phyloP scores from a whole-genome alignment of 2,797 vertebrate species.

The Liparis tanakae region DNA sequence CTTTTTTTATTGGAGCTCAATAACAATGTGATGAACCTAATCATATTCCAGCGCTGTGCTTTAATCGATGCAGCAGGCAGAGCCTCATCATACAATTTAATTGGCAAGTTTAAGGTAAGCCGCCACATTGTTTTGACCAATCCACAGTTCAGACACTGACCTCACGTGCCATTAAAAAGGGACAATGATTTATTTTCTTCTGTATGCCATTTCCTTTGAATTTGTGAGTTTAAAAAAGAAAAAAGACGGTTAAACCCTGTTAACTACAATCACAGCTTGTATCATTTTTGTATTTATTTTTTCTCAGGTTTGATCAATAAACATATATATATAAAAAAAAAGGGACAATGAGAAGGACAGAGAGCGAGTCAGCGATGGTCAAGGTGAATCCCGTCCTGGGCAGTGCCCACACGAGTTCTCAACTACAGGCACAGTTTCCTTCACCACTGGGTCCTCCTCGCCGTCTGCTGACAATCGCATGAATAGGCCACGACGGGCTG shows the following conservation, averaged over 20 bases:
- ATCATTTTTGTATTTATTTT: too few relatives aligned
- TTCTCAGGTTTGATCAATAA: too few relatives aligned
- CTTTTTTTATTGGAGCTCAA: neutral
- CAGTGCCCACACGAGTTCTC: conserved; percentile 39
- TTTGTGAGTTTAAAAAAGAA: too few relatives aligned
- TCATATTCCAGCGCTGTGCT: conserved; percentile 19
- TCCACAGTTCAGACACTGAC: conserved; percentile 33
- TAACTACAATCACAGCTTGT: too few relatives aligned
- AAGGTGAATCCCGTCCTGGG: conserved; percentile 53
- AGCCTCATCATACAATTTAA: conserved; percentile 11
- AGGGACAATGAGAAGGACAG: conserved; percentile 26
- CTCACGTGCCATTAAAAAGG: conserved; percentile 31
- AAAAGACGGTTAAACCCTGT: too few relatives aligned
- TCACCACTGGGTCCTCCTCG: conserved; percentile 54
- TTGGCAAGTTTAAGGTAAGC: conserved; percentile 28
- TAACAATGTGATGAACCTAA: conserved; percentile 31
- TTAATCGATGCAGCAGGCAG: conserved; percentile 13
- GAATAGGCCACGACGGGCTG: conserved; percentile 82
- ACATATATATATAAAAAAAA: too few relatives aligned
- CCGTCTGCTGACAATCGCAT: conserved; percentile 78
- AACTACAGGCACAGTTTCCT: conserved; percentile 57
- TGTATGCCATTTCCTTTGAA: too few relatives aligned
- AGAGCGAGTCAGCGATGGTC: conserved; percentile 49
- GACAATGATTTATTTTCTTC: too few relatives aligned
- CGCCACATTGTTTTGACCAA: conserved; percentile 25